Evolutionary conservation across 2,888 invertebrate species (phyloP).

Genomic region (Ephialtes manifestator): DNA sequence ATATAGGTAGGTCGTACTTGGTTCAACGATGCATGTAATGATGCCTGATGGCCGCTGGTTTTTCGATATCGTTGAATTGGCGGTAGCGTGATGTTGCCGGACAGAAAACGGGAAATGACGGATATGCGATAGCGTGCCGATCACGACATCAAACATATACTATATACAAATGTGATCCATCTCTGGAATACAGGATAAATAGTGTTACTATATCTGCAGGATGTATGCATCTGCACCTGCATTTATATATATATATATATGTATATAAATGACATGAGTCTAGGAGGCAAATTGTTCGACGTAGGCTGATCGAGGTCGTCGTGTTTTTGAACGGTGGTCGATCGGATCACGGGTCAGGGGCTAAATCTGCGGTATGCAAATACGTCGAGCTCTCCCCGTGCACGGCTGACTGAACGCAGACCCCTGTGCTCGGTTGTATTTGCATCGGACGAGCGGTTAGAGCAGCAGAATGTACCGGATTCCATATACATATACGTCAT

Average conservation of each 20-base stretch:
- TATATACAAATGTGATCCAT: conserved; percentile 10
- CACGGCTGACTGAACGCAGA: conserved; percentile 53
- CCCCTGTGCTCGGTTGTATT: conserved; percentile 71
- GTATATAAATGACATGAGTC: not conserved
- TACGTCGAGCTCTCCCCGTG: conserved; percentile 61
- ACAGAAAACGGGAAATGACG: conserved; percentile 20
- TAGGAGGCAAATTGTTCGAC: conserved; percentile 36
- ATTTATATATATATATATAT: not conserved
- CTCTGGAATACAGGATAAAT: conserved; percentile 12
- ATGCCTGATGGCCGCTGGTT: conserved; percentile 28
- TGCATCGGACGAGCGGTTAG: conserved; percentile 75
- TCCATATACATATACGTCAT: conserved; percentile 15
- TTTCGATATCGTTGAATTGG: conserved; percentile 27
- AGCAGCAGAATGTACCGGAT: conserved; percentile 49
- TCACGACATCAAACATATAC: conserved; percentile 19
- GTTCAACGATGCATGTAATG: conserved; percentile 42
- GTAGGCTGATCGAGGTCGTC: conserved; percentile 40
- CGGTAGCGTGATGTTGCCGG: not conserved
- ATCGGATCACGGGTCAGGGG: conserved; percentile 76
- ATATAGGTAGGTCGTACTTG: conserved; percentile 4
- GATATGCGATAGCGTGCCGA: conserved; percentile 30
- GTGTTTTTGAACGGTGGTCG: conserved; percentile 74
- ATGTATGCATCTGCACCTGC: not conserved
- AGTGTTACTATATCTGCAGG: not conserved
- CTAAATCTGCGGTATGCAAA: conserved; percentile 78